Percentiles rank a stretch among this genome's conserved stretches.
phyloP scores from a whole-genome alignment of 2,113 vertebrate species.

The Alexandromys fortis region DNA sequence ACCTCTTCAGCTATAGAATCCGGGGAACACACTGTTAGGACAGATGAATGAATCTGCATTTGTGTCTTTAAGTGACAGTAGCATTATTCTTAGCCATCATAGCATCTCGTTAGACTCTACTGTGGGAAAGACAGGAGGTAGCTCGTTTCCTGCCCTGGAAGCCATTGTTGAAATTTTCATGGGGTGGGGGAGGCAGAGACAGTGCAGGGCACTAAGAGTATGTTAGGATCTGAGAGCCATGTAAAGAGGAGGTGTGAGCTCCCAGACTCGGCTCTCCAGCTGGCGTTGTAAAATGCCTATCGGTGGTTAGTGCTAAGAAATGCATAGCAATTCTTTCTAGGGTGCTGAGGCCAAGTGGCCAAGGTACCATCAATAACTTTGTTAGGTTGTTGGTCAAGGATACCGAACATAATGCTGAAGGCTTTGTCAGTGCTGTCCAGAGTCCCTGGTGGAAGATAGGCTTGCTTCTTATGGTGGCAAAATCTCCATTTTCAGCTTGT shows the following conservation, averaged over 20 bases:
- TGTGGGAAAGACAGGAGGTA: neutral
- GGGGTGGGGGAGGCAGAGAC: neutral
- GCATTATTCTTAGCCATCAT: neutral
- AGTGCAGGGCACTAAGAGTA: neutral
- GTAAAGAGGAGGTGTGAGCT: neutral
- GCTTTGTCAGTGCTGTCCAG: neutral
- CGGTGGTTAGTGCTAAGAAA: neutral
- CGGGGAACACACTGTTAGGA: neutral
- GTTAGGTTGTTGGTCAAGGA: neutral
- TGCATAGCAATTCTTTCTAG: fast-evolving
- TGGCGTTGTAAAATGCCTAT: neutral
- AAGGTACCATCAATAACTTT: neutral
- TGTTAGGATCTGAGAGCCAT: neutral
- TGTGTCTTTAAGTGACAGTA: neutral
- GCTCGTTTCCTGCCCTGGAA: neutral
- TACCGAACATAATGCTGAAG: neutral
- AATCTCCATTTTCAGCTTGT: neutral
- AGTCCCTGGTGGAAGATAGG: neutral
- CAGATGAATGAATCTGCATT: neutral
- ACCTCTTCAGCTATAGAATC: neutral
- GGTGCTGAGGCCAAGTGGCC: neutral
- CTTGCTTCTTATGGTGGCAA: neutral
- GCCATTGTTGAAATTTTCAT: too few relatives aligned
- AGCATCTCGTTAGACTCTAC: neutral
- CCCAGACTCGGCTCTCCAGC: neutral